These are phyloP conservation scores for Manacus vitellinus DNA, from an alignment of 2,113 vertebrate genomes.

Conservation along the genomic window DNA sequence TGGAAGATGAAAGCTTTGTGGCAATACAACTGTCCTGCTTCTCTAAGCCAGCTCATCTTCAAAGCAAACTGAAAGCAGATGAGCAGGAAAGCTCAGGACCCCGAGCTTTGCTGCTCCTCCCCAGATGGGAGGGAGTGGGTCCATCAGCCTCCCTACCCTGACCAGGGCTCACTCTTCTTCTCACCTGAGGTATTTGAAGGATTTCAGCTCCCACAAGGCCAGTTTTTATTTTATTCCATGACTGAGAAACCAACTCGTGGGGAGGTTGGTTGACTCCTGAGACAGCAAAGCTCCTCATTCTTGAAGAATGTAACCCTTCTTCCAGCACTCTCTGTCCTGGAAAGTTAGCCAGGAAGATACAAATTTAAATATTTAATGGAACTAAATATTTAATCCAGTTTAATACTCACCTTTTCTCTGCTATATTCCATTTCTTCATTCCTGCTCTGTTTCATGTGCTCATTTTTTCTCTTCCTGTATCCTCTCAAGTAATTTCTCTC, in stretches of 20 bases:
- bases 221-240: background rate
- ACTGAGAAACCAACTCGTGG: background rate
- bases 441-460: background rate
- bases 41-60: background rate
- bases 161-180: background rate
- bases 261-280: background rate
- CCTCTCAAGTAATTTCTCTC: background rate
- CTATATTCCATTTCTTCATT: background rate
- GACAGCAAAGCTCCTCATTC: background rate
- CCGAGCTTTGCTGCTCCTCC: background rate
- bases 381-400: background rate
- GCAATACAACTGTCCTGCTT: background rate
- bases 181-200: background rate
- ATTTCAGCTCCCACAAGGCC: background rate
- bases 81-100: background rate
- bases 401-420: background rate
- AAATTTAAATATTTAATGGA: background rate
- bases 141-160: background rate
- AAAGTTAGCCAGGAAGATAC: background rate
- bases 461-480: background rate
- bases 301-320: background rate
- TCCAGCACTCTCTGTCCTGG: background rate
- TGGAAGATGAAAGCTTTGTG: slow-evolving; percentile 36
- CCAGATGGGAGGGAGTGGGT: background rate
- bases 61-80: slow-evolving; percentile 22